A percentile compares a stretch with the other conserved stretches of the same genome.
phyloP scores from a whole-genome alignment of 2,888 invertebrate species.

The Athetis lepigone region DNA sequence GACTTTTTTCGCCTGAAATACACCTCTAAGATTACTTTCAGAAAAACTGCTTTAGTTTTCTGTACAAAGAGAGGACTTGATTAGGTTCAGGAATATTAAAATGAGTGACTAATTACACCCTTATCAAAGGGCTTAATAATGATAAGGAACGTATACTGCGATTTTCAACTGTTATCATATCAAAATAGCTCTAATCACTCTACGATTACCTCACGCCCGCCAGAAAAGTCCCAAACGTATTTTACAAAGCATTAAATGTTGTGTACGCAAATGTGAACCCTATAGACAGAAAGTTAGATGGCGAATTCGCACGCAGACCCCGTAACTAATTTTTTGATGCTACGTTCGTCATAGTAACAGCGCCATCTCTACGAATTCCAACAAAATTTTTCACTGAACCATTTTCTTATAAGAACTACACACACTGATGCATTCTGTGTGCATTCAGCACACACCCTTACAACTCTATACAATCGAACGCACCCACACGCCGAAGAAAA shows the following conservation, averaged over 20 bases:
- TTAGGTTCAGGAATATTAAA: conserved; percentile 9
- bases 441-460: conserved; percentile 70
- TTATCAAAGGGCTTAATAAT: conserved; percentile 23
- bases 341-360: conserved; percentile 78
- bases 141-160: conserved; percentile 24
- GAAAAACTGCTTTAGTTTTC: conserved; percentile 7
- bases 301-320: conserved; percentile 55
- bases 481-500: conserved; percentile 89
- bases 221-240: conserved; percentile 65
- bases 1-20: conserved; percentile 40
- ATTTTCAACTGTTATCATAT: conserved; percentile 45
- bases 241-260: conserved; percentile 57
- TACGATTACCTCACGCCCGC: conserved; percentile 42
- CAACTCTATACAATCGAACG: conserved; percentile 84
- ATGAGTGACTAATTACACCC: conserved; percentile 12
- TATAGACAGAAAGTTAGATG: conserved; percentile 49
- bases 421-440: conserved; percentile 73
- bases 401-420: conserved; percentile 89
- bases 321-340: conserved; percentile 81
- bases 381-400: conserved; percentile 89
- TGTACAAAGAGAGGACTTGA: conserved; percentile 3
- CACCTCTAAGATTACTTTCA: conserved; percentile 33
- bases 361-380: conserved; percentile 88
- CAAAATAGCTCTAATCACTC: conserved; percentile 55
- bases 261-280: conserved; percentile 59